phyloP scores from a whole-genome alignment of 2,113 vertebrate genomes.

The Mungos mungo region DNA sequence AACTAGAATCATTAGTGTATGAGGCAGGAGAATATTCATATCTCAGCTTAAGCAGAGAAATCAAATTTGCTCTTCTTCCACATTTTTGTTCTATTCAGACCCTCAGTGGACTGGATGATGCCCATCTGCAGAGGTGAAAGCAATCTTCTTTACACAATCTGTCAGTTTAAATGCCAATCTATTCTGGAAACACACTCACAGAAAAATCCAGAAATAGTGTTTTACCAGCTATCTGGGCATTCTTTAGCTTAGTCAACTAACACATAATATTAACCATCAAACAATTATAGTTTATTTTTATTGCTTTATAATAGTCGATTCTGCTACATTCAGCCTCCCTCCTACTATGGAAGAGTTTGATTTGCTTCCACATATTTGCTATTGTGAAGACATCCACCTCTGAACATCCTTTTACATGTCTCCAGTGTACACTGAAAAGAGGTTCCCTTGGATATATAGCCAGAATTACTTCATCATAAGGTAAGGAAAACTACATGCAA shows the following conservation, averaged over 20 bases:
- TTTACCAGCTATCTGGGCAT: neutral
- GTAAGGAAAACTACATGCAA: constrained; percentile 11
- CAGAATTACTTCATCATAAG: constrained; percentile 6
- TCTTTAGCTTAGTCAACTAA: neutral
- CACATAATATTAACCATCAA: neutral
- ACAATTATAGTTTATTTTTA: neutral
- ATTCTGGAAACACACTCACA: neutral
- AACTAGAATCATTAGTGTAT: neutral
- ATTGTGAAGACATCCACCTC: neutral
- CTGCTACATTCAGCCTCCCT: neutral
- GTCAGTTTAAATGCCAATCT: neutral
- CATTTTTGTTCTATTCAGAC: neutral
- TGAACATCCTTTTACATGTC: neutral
- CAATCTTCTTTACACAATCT: neutral
- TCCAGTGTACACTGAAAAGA: neutral
- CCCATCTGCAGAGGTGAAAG: neutral
- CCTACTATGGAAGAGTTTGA: neutral
- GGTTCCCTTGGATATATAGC: neutral
- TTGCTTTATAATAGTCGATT: neutral
- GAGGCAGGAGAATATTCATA: neutral
- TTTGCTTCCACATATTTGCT: neutral
- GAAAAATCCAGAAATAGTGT: neutral
- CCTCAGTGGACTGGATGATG: neutral
- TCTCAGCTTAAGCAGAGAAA: neutral
- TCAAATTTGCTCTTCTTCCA: neutral